Conservation (phyloP, 2,888 invertebrate genomes). For the Microchrysa polita region DNA sequence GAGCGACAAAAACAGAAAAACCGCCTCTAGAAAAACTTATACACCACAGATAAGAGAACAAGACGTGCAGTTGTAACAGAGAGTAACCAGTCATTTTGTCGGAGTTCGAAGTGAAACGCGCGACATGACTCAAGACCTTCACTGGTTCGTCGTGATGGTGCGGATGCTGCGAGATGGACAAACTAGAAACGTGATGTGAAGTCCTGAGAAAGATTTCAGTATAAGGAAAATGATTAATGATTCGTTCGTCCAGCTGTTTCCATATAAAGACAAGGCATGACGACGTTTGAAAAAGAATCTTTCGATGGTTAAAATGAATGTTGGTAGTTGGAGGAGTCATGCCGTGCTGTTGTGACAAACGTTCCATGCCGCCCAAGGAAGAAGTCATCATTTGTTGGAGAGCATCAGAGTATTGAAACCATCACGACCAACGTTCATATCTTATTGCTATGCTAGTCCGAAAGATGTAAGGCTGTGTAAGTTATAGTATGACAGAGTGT, state of each 20-base stretch:
- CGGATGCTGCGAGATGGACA: no score
- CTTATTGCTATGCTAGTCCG: conserved; percentile 8
- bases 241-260: conserved; percentile 47
- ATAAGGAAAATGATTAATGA: conserved; percentile 50
- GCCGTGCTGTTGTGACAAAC: not conserved
- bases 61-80: conserved; percentile 33
- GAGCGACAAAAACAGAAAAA: no score
- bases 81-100: not conserved
- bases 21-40: conserved; percentile 19
- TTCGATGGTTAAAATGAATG: conserved; percentile 34
- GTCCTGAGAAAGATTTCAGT: conserved; percentile 36
- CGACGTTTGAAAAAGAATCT: conserved; percentile 46
- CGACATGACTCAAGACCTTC: not conserved
- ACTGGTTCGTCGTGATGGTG: no score
- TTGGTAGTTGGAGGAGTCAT: conserved; percentile 17
- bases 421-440: not conserved
- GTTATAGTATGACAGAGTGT: not conserved
- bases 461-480: no score
- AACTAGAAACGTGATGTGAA: conserved; percentile 38
- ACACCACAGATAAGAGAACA: conserved; percentile 41
- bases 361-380: not conserved
- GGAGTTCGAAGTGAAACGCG: conserved; percentile 29
- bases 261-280: conserved; percentile 41
- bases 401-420: not conserved
- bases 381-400: not conserved